Conservation (phyloP, 2,888 invertebrate genomes). For the Julus scanicus region DNA sequence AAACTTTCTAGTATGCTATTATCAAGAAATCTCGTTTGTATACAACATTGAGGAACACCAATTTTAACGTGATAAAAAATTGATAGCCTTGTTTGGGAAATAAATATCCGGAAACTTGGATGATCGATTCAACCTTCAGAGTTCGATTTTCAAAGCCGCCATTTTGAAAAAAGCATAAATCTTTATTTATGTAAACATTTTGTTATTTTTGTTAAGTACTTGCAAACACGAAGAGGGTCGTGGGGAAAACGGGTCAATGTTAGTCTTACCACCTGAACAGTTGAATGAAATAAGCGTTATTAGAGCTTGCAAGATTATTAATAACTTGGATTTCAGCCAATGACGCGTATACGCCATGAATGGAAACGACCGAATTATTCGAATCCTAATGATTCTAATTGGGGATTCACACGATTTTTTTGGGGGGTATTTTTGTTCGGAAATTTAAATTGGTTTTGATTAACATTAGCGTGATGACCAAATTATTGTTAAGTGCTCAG, state of each 20-base stretch:
- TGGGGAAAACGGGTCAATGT: slow-evolving; percentile 2
- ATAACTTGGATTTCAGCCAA: background rate
- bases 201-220: too few species aligned
- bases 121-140: too few species aligned
- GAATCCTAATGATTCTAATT: background rate
- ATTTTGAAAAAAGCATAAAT: too few species aligned
- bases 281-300: background rate
- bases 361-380: slow-evolving; percentile 33
- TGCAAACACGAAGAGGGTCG: slow-evolving; percentile 13
- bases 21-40: too few species aligned
- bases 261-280: background rate
- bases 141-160: too few species aligned
- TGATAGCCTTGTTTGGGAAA: too few species aligned
- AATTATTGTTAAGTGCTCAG: background rate
- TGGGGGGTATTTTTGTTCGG: background rate
- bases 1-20: too few species aligned
- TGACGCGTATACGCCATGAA: background rate
- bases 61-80: too few species aligned
- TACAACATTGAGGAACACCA: too few species aligned
- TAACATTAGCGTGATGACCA: background rate
- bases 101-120: too few species aligned
- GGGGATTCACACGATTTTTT: background rate
- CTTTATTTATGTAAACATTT: too few species aligned
- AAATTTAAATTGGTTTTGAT: background rate
- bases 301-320: slow-evolving; percentile 7